Percentiles rank a stretch among this genome's conserved stretches.
These are phyloP conservation scores for Linnaemya tessellans DNA, from an alignment of 2,888 invertebrate species.

Conservation along the genomic window DNA sequence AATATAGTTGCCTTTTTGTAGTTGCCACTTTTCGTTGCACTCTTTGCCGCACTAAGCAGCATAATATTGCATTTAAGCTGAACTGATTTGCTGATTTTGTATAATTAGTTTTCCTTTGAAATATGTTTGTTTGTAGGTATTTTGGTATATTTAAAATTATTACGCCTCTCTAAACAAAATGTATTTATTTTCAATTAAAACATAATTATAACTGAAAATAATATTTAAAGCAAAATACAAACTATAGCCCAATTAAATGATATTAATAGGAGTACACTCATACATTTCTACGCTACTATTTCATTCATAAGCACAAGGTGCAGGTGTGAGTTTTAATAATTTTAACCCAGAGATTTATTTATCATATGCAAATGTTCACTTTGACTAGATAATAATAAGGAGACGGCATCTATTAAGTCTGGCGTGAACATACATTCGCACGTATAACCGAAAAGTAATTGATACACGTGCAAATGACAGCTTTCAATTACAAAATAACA, in stretches of 20 bases:
- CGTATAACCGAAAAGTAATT: conserved; percentile 62
- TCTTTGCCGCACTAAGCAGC: too few species aligned
- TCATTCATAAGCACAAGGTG: neutral
- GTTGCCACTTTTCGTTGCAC: too few species aligned
- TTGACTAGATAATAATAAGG: conserved; percentile 59
- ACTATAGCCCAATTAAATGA: neutral
- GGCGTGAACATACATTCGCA: neutral
- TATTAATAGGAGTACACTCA: too few species aligned
- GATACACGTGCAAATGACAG: conserved; percentile 74
- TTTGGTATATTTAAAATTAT: neutral
- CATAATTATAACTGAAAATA: conserved; percentile 54
- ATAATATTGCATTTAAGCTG: too few species aligned
- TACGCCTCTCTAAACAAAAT: neutral
- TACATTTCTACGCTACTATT: neutral
- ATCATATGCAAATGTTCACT: conserved; percentile 63
- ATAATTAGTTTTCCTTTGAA: neutral
- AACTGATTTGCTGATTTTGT: too few species aligned
- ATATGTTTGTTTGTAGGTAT: neutral
- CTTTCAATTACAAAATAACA: conserved; percentile 73
- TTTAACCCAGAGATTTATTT: conserved; percentile 53
- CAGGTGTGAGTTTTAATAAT: conserved; percentile 9
- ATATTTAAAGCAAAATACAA: conserved; percentile 18
- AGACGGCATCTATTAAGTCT: neutral
- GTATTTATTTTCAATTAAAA: conserved; percentile 54
- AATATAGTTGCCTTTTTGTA: too few species aligned